Percentiles rank a stretch among this genome's conserved stretches.
Conservation (phyloP, 2,797 vertebrate genomes). For the Scomberomorus guttatus region DNA sequence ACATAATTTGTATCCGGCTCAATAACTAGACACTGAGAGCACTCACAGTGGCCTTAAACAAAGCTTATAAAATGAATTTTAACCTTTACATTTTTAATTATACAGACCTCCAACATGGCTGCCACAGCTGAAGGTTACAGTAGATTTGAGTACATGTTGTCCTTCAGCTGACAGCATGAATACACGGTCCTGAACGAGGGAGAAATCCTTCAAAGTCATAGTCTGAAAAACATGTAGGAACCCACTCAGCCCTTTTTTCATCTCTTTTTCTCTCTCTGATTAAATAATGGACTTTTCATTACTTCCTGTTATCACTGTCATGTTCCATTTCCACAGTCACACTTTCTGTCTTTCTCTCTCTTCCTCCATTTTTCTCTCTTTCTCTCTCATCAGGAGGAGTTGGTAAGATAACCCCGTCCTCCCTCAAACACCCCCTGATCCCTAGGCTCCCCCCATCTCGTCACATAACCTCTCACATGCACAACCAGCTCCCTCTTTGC, state of each 20-base stretch:
- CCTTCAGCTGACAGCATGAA: too few species aligned
- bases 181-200: too few species aligned
- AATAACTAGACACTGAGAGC: too few species aligned
- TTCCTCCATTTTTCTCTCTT: conserved; percentile 12
- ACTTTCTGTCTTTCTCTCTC: not conserved
- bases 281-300: not conserved
- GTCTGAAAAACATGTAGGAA: too few species aligned
- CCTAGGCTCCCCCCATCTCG: not conserved
- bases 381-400: conserved; percentile 76
- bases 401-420: conserved; percentile 73
- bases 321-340: conserved; percentile 30
- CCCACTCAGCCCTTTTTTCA: conserved; percentile 59
- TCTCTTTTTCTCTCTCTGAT: conserved; percentile 16
- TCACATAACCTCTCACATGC: conserved; percentile 4
- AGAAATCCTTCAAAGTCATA: too few species aligned
- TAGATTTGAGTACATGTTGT: too few species aligned
- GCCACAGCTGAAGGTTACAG: too few species aligned
- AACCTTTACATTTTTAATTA: too few species aligned
- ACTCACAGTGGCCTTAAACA: too few species aligned
- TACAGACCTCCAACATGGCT: too few species aligned
- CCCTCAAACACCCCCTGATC: not conserved
- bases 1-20: too few species aligned
- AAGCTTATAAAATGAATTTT: too few species aligned
- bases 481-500: not conserved
- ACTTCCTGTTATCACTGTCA: conserved; percentile 28